These are phyloP conservation scores for Drosophila albomicans DNA, from an alignment of 1,140 invertebrate genomes.

Conservation along the genomic window DNA sequence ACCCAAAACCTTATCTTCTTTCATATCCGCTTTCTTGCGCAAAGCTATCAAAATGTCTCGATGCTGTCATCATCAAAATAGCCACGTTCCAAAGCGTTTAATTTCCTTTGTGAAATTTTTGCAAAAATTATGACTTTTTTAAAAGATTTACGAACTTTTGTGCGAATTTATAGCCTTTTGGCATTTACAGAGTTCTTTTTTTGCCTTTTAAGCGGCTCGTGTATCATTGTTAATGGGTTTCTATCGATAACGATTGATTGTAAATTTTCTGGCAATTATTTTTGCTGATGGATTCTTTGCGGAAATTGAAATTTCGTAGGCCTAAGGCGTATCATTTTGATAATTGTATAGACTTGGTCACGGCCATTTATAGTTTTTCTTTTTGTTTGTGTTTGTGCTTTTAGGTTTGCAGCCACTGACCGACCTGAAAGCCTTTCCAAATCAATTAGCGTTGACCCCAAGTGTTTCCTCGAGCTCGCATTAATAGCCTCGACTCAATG, in stretches of 20 bases:
- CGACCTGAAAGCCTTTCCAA: constrained; percentile 68
- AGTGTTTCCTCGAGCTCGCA: constrained; percentile 51
- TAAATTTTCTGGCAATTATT: constrained; percentile 26
- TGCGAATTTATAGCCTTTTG: background rate
- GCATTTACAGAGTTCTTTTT: background rate
- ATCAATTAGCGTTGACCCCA: constrained; percentile 75
- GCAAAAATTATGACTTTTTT: background rate
- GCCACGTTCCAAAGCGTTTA: no score
- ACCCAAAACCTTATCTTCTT: no score
- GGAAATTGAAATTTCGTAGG: constrained; percentile 28
- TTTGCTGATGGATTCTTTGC: constrained; percentile 29
- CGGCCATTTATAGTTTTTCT: constrained; percentile 35
- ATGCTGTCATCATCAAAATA: no score
- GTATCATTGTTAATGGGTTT: background rate
- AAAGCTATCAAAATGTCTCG: no score
- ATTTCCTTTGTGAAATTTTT: background rate
- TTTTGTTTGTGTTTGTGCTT: background rate
- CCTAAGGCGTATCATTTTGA: constrained; percentile 47
- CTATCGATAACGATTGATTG: background rate
- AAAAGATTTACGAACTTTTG: background rate
- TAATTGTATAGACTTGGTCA: constrained; percentile 38
- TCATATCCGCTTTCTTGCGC: no score
- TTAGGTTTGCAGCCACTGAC: constrained; percentile 32
- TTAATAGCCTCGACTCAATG: constrained; percentile 43
- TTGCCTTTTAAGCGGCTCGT: background rate